Conservation (phyloP, 2,113 vertebrate genomes). For the Rhombomys opimus region DNA sequence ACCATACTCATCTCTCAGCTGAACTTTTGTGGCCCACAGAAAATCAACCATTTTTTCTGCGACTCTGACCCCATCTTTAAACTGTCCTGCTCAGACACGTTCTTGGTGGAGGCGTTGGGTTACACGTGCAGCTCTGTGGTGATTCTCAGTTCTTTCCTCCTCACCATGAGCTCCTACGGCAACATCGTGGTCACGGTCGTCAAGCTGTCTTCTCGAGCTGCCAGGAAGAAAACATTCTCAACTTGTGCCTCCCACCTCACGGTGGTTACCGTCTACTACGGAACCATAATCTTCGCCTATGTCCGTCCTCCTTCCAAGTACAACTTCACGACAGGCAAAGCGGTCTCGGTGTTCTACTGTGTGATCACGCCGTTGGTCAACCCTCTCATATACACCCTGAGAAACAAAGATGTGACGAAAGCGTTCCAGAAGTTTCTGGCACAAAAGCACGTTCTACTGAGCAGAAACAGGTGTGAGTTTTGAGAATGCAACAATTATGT, state of each 20-base stretch:
- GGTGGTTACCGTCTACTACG: slow-evolving; percentile 71
- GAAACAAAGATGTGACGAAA: slow-evolving; percentile 73
- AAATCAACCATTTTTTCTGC: slow-evolving; percentile 76
- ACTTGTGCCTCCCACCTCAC: slow-evolving; percentile 71
- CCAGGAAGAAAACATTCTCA: slow-evolving; percentile 66
- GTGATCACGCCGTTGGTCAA: slow-evolving; percentile 66
- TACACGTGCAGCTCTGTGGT: slow-evolving; percentile 70
- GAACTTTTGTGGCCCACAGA: slow-evolving; percentile 69
- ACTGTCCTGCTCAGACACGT: slow-evolving; percentile 73
- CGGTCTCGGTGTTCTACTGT: slow-evolving; percentile 70
- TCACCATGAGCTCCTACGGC: slow-evolving; percentile 59
- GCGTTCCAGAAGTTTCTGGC: slow-evolving; percentile 56
- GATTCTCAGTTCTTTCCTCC: slow-evolving; percentile 67
- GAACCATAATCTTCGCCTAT: slow-evolving; percentile 74
- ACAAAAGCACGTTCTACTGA: not conserved
- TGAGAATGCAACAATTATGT: not conserved
- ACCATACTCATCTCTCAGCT: slow-evolving; percentile 61
- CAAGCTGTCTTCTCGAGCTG: slow-evolving; percentile 51
- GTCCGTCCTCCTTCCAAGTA: slow-evolving; percentile 61
- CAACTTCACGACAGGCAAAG: slow-evolving; percentile 66
- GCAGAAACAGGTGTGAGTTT: not conserved
- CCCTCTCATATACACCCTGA: slow-evolving; percentile 70
- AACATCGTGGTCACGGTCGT: slow-evolving; percentile 58
- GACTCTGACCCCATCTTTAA: slow-evolving; percentile 74
- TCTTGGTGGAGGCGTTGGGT: slow-evolving; percentile 30